A percentile compares a stretch with the other conserved stretches of the same genome.
phyloP scores from a whole-genome alignment of 2,888 invertebrate genomes.

The Sesia apiformis region DNA sequence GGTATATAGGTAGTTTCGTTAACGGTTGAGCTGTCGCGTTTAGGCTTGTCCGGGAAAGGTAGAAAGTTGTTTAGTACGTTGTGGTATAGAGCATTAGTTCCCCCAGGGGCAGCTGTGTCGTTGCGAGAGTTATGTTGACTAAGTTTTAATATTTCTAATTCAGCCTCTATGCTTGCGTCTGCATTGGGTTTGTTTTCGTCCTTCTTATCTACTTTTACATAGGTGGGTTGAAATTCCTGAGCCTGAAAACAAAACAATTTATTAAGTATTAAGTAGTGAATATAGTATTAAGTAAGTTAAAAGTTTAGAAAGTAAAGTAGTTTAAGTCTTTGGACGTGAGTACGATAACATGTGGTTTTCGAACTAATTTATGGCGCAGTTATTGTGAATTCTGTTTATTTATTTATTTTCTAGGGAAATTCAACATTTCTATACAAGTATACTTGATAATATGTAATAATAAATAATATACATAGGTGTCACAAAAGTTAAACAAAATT shows the following conservation, averaged over 20 bases:
- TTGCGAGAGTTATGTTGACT: conserved; percentile 38
- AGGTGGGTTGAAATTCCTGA: conserved; percentile 40
- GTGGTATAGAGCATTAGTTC: conserved; percentile 33
- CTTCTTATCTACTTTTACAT: conserved; percentile 49
- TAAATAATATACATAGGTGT: too few relatives aligned
- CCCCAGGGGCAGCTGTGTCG: conserved; percentile 26
- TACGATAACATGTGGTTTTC: too few relatives aligned
- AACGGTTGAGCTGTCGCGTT: conserved; percentile 51
- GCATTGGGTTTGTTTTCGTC: conserved; percentile 34
- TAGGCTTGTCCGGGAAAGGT: conserved; percentile 53
- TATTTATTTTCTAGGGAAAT: too few relatives aligned
- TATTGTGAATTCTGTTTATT: too few relatives aligned
- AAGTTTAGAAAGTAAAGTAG: background rate
- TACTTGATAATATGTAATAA: too few relatives aligned
- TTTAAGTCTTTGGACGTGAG: background rate
- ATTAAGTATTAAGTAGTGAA: background rate
- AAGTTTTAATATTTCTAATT: conserved; percentile 57
- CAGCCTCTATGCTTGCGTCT: conserved; percentile 54
- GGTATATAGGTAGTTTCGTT: conserved; percentile 28
- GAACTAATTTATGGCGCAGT: too few relatives aligned
- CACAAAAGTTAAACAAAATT: too few relatives aligned
- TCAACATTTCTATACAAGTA: too few relatives aligned
- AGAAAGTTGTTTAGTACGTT: conserved; percentile 43
- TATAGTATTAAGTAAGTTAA: conserved; percentile 1
- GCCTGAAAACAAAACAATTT: conserved; percentile 33